Conservation (phyloP, 2,113 vertebrate species). For the Orcinus orca region DNA sequence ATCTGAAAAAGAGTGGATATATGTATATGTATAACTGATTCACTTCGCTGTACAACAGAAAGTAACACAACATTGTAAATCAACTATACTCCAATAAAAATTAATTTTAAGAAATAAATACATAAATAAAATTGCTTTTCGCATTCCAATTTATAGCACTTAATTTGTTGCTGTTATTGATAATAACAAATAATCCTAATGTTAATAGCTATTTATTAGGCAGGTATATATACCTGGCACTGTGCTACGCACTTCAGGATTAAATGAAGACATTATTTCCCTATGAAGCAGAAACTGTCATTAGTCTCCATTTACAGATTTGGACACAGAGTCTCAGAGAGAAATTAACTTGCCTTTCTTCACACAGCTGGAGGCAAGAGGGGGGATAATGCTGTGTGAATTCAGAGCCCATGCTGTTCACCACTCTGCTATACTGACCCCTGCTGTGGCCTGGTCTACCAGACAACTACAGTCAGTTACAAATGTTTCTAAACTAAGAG, state of each 20-base stretch:
- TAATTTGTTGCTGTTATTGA: neutral
- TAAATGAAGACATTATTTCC: neutral
- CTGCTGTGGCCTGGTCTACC: neutral
- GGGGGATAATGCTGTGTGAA: neutral
- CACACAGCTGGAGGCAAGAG: neutral
- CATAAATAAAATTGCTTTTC: neutral
- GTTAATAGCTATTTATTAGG: neutral
- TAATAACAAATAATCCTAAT: neutral
- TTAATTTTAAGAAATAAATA: neutral
- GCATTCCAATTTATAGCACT: neutral
- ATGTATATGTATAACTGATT: neutral
- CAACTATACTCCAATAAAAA: neutral
- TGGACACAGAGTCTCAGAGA: neutral
- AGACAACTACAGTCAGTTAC: neutral
- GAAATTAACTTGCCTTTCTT: neutral
- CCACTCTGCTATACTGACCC: too few species aligned
- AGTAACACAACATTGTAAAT: neutral
- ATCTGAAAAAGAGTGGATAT: neutral
- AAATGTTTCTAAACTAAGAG: neutral
- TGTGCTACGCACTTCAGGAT: neutral
- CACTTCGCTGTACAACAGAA: neutral
- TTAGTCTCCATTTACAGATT: neutral
- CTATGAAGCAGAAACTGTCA: neutral
- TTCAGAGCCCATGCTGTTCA: neutral
- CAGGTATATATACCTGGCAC: neutral